Evolutionary conservation across 2,797 vertebrate genomes (phyloP).

Genomic region (Smutsia temminckii): DNA sequence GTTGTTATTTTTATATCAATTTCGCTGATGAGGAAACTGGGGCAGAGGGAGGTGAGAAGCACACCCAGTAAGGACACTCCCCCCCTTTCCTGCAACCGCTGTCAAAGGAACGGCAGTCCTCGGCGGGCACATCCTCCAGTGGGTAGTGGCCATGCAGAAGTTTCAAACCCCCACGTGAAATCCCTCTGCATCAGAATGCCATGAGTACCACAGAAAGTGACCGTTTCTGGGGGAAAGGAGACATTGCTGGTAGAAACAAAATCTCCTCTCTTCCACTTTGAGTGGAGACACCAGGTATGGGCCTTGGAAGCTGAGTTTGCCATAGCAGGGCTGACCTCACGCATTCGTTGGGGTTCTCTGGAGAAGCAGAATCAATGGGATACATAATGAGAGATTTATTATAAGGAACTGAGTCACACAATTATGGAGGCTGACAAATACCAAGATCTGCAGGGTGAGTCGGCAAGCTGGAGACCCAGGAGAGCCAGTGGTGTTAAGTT

Average conservation of each 20-base stretch:
- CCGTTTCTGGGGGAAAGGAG: no score
- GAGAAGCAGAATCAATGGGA: neutral
- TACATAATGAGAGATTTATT: neutral
- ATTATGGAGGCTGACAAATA: neutral
- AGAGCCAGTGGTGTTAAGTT: neutral
- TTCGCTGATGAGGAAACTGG: slow-evolving; percentile 18
- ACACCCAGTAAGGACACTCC: neutral
- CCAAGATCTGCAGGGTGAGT: neutral
- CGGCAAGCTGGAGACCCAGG: neutral
- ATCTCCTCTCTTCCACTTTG: no score
- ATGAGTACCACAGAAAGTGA: no score
- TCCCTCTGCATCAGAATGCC: no score
- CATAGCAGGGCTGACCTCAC: neutral
- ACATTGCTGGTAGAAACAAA: no score
- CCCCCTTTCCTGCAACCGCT: no score
- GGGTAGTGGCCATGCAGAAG: no score
- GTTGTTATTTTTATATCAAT: neutral
- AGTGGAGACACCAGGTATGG: no score
- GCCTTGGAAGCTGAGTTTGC: no score
- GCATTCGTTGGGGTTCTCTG: neutral
- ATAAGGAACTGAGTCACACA: neutral
- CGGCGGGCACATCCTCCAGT: no score
- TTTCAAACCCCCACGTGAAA: no score
- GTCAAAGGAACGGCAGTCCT: no score
- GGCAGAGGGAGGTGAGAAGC: neutral